Percentiles rank a stretch among this genome's conserved stretches.
Conservation (phyloP, 2,888 invertebrate genomes). For the Agonopterix heracliana region DNA sequence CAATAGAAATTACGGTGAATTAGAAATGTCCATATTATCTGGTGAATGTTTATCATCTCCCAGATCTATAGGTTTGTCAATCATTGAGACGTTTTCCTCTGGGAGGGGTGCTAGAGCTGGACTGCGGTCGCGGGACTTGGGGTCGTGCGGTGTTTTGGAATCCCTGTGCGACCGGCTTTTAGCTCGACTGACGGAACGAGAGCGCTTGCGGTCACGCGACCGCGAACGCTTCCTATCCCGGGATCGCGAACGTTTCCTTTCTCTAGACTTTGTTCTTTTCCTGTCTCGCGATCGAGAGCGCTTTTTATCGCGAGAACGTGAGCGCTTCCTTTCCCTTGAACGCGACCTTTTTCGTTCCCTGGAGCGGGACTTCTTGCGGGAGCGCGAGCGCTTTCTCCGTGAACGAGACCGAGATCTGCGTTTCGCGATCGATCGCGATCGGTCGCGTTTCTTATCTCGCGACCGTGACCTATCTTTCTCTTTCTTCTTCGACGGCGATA, state of each 20-base stretch:
- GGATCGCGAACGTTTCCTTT: slow-evolving; percentile 67
- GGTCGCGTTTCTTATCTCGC: slow-evolving; percentile 59
- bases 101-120: slow-evolving; percentile 42
- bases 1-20: slow-evolving; percentile 77
- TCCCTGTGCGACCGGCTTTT: slow-evolving; percentile 60
- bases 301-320: slow-evolving; percentile 76
- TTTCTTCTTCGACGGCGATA: slow-evolving; percentile 61
- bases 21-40: slow-evolving; percentile 88
- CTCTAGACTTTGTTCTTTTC: slow-evolving; percentile 63
- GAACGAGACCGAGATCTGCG: slow-evolving; percentile 78
- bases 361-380: slow-evolving; percentile 53
- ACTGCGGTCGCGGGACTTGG: slow-evolving; percentile 55
- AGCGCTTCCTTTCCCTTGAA: slow-evolving; percentile 74
- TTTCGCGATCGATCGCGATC: slow-evolving; percentile 77
- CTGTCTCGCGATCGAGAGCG: slow-evolving; percentile 72
- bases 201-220: slow-evolving; percentile 63
- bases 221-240: slow-evolving; percentile 60
- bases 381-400: slow-evolving; percentile 65
- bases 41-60: slow-evolving; percentile 73
- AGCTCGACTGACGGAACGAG: slow-evolving; percentile 58
- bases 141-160: slow-evolving; percentile 58
- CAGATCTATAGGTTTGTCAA: slow-evolving; percentile 36
- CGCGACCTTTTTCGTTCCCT: slow-evolving; percentile 62
- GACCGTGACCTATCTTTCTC: slow-evolving; percentile 60
- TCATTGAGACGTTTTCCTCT: slow-evolving; percentile 41